These are phyloP conservation scores for Thamnophis elegans DNA, from an alignment of 2,797 vertebrate genomes.

Conservation along the genomic window DNA sequence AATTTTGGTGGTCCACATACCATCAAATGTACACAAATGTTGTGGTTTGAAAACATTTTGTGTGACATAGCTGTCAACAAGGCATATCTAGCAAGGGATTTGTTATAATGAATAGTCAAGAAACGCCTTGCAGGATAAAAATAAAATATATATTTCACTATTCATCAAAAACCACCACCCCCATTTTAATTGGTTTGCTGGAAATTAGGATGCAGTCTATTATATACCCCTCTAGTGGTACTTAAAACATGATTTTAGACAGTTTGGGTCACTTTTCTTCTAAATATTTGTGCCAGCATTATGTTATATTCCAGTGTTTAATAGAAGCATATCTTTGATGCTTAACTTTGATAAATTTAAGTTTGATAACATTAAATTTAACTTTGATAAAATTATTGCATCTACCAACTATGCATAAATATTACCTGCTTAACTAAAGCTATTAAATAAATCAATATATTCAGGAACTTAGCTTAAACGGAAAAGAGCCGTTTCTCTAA, in stretches of 20 bases:
- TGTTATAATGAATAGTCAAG: neutral
- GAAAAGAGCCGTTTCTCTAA: neutral
- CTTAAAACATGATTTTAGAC: neutral
- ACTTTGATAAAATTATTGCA: neutral
- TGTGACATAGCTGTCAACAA: neutral
- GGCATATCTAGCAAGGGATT: neutral
- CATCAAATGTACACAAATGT: no score
- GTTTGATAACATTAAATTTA: neutral
- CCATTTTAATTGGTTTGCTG: neutral
- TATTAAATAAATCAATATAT: neutral
- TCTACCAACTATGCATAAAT: neutral
- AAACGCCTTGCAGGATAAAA: neutral
- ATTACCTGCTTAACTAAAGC: rapidly evolving
- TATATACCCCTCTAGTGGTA: neutral
- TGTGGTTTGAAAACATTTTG: neutral
- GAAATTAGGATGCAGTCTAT: neutral
- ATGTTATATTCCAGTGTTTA: neutral
- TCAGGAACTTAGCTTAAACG: neutral
- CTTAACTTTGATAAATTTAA: neutral
- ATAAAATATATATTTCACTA: neutral
- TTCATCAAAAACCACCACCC: neutral
- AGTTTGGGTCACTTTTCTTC: neutral
- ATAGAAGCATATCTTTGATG: neutral
- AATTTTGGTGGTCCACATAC: no score
- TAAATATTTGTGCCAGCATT: neutral